Evolutionary conservation across 92 coral and sea anemone species (phyloP), one percentile per base, ranked within the genome.

Genomic region (Heliopora coerulea): DNA sequence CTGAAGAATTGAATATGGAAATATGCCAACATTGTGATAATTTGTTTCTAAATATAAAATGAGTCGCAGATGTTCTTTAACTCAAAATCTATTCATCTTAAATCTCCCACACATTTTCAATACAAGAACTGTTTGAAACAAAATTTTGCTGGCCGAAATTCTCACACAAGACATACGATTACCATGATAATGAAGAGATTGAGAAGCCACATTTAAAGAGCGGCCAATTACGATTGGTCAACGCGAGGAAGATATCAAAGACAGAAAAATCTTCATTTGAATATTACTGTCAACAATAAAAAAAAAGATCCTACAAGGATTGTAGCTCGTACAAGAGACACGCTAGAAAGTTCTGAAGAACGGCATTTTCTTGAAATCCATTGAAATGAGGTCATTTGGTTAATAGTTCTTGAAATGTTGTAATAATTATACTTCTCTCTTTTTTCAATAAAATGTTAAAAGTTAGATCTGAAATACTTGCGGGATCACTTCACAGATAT

Each of bases 241-340:
- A 61, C 42, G 40, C 40, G 67, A 31, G 67, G 31, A 31, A 42
- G 33, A 39, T 61, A 61, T 42, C 67, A 61, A 42, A 19, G 20
- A 61, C 20, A 11, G 39, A 42, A 61, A 42, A 61, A 61, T 31
- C 34, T 11, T 34, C 18, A 61, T 61, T 61, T 61, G 67, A 61
- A 61, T 61, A 61, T 61, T 61, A 33, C 39, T 31, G 31, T 61
- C 67, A 61, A 61, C 67, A 37, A 37, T 1, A 63, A 42, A 28
- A 26, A 78, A 17, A 54, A 27, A 26, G 54, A 49, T 59, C 20
- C 30, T 12, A 32, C 42, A 1, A 23, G 67, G 62, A 26, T 21
- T 26, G 9, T 65, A 70, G 41, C 33, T 59, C 54, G 8, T n/a
- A 65, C 35, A 1, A 33, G 23, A 65, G 27, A 20, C 21, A 14